These are phyloP conservation scores for Melanotaenia duboulayi DNA, from an alignment of 2,113 vertebrate species.

Conservation along the genomic window DNA sequence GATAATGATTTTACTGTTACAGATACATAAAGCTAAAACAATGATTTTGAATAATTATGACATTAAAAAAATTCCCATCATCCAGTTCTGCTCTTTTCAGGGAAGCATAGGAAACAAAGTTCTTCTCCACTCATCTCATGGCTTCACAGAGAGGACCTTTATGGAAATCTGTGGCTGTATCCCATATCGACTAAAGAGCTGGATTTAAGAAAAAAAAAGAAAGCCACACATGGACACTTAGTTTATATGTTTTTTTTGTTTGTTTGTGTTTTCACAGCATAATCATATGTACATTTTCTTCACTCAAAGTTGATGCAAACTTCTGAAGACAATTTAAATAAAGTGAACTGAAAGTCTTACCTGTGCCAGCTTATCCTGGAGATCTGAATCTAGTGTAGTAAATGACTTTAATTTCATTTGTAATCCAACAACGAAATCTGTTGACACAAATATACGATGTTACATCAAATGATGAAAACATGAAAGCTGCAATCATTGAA, in stretches of 20 bases:
- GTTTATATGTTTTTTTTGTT: background rate
- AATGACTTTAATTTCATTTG: constrained; percentile 9
- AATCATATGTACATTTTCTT: background rate
- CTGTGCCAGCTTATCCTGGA: background rate
- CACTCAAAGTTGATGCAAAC: background rate
- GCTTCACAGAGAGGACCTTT: background rate
- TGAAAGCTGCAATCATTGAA: too few species aligned
- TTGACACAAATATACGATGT: constrained; percentile 13
- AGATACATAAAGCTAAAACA: background rate
- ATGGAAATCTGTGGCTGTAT: background rate
- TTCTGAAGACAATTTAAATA: background rate
- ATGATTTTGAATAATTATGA: background rate
- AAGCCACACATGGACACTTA: background rate
- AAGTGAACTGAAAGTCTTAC: constrained; percentile 8
- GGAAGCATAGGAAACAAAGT: too few species aligned
- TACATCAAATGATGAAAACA: constrained; percentile 2
- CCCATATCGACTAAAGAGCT: background rate
- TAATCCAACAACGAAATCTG: constrained; percentile 37
- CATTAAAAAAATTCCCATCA: too few species aligned
- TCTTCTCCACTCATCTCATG: background rate
- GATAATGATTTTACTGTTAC: background rate
- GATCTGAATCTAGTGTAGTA: background rate
- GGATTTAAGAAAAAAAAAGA: background rate
- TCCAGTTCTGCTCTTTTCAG: too few species aligned
- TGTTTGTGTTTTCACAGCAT: too few species aligned